Conservation (phyloP, 2,113 vertebrate genomes). For the Campylomormyrus numenius region DNA sequence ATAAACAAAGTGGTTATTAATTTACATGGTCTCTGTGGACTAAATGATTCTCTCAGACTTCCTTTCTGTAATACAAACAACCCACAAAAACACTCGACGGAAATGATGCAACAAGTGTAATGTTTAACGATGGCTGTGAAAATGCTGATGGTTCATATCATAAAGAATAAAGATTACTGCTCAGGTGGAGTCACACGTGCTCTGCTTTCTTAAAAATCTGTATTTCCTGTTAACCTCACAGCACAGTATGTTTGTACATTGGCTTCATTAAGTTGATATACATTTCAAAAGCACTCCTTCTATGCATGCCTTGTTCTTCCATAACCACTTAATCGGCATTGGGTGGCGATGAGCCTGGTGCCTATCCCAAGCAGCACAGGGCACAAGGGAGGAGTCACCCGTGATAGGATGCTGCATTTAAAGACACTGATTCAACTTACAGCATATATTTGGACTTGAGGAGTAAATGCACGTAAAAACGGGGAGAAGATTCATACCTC, state of each 20-base stretch:
- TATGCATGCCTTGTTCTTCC: neutral
- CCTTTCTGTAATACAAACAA: neutral
- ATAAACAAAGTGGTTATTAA: neutral
- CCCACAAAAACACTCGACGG: neutral
- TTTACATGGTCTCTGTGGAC: neutral
- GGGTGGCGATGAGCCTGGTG: neutral
- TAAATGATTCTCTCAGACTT: neutral
- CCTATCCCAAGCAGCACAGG: neutral
- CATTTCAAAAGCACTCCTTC: neutral
- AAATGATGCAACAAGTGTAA: neutral
- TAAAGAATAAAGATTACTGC: neutral
- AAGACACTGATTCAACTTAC: neutral
- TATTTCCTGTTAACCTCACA: neutral
- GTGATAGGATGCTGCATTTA: neutral
- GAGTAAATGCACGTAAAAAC: neutral
- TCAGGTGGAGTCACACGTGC: neutral
- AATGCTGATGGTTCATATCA: neutral
- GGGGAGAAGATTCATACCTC: neutral
- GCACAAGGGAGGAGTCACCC: neutral
- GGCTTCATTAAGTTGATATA: neutral
- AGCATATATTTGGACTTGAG: neutral
- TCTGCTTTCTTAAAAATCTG: neutral
- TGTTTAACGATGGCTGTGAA: neutral
- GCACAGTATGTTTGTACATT: neutral
- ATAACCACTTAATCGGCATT: neutral